These are phyloP conservation scores for Cheirogaleus major DNA, from an alignment of 2,797 vertebrate species.

Conservation along the genomic window DNA sequence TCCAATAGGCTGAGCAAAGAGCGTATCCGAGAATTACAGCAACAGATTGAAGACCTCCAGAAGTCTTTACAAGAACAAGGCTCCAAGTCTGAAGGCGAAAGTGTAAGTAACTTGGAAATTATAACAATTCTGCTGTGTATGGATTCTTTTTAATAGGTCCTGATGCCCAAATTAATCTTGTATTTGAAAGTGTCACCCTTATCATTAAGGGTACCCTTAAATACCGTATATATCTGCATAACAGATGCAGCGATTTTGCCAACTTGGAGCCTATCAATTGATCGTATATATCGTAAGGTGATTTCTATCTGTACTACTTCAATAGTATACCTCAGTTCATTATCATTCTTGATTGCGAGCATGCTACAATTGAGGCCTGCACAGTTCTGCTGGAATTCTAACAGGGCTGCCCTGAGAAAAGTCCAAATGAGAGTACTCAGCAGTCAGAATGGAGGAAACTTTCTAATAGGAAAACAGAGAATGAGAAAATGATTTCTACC, in stretches of 20 bases:
- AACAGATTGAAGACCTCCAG: constrained; percentile 97
- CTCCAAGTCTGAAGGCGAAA: constrained; percentile 94
- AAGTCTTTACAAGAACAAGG: constrained; percentile 95
- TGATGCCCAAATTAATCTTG: neutral
- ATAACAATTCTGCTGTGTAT: neutral
- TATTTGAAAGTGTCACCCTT: constrained; percentile 42
- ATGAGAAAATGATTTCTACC: neutral
- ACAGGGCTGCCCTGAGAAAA: neutral
- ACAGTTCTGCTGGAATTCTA: neutral
- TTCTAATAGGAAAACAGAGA: neutral
- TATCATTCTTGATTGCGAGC: neutral
- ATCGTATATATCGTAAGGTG: neutral
- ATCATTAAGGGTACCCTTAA: neutral
- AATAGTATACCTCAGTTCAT: neutral
- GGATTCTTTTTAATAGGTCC: neutral
- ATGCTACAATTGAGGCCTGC: neutral
- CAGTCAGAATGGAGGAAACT: neutral
- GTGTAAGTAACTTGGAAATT: constrained; percentile 79
- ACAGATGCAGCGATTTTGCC: constrained; percentile 66
- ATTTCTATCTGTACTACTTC: constrained; percentile 44
- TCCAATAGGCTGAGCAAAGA: constrained; percentile 90
- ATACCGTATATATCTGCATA: constrained; percentile 78
- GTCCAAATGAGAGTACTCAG: neutral
- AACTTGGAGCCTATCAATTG: neutral
- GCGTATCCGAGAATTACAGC: constrained; percentile 91